Evolutionary conservation across 2,113 vertebrate genomes (phyloP), one percentile per base, ranked within the genome.

Genomic region (Microcebus lehilahytsara): DNA sequence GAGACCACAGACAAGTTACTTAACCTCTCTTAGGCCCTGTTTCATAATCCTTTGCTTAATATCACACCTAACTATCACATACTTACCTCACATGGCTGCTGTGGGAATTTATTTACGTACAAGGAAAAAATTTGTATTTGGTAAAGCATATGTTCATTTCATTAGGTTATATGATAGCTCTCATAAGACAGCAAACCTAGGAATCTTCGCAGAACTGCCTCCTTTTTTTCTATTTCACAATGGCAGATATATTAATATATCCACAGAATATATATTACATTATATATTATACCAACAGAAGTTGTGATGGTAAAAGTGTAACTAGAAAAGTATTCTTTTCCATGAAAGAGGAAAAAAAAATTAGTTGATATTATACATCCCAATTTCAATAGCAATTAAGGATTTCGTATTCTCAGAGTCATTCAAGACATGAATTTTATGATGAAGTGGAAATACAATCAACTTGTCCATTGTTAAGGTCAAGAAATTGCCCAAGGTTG

Each of bases 11-110:
- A 81, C 81, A 96, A 94, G n/a, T 66, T 89, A 30, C 37, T 91
- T 91, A 84, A 88, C 2, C 30, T 95, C 23, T 95, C 32, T 60
- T 42, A 80, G 72, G 27, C 32, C 13, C 56, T 75, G 78, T 85
- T 97, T 95, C 60, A 78, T 91, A 87, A 93, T 77, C 25, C 17
- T 93, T 79, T 92, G 42, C 56, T 94, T 96, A 95, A 86, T 40
- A 81, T 2, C 30, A 89, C 32, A 77, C n/a, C 23, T 85, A 79
- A 79, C 79, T 56, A 78, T 91, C 75, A 56, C 46, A 80, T 11
- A 96, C 32, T 56, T 64, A 92, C 72, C 49, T 64, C 69, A 94
- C 20, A 67, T 80, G 85, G 37, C 32, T 90, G 66, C 60, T 72
- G 27, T 51, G 12, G 46, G 66, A 90, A 92, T 92, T 96, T 62